Evolutionary conservation across 2,888 invertebrate genomes (phyloP).

Genomic region (Ariolimax columbianus): DNA sequence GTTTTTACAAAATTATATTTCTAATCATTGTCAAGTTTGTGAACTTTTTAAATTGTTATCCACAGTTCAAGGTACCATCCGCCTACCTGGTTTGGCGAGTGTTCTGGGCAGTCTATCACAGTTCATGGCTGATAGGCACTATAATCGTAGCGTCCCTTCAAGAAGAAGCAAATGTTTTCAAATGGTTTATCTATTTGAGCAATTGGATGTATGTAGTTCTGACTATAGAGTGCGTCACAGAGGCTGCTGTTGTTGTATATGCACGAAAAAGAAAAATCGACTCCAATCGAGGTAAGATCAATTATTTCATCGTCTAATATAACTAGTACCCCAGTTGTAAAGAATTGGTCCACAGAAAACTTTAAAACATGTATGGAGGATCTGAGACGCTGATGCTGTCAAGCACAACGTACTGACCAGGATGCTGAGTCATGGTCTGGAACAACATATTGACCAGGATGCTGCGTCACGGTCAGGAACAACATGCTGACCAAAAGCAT

Average conservation of each 20-base stretch:
- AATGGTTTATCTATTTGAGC: constrained; percentile 63
- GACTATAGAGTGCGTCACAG: constrained; percentile 36
- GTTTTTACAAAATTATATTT: too few relatives aligned
- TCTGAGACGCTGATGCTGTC: too few relatives aligned
- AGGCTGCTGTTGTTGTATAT: constrained; percentile 8
- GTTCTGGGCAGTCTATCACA: constrained; percentile 56
- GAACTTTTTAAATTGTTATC: too few relatives aligned
- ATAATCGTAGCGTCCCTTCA: constrained; percentile 58
- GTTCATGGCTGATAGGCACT: constrained; percentile 50
- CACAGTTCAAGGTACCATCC: constrained; percentile 1
- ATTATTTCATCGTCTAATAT: background rate
- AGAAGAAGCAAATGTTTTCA: constrained; percentile 10
- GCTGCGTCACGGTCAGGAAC: too few relatives aligned
- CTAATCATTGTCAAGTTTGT: too few relatives aligned
- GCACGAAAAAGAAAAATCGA: background rate
- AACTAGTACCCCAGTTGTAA: background rate
- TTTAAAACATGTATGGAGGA: too few relatives aligned
- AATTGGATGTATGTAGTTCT: constrained; percentile 60
- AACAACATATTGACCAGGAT: too few relatives aligned
- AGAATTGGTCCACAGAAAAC: too few relatives aligned
- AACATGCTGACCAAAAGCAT: too few relatives aligned
- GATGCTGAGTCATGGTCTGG: too few relatives aligned
- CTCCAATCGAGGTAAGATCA: background rate
- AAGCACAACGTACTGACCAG: too few relatives aligned
- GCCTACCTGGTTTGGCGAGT: constrained; percentile 50